Percentiles rank a stretch among this genome's conserved stretches.
Evolutionary conservation across 30 jellyfish, hydroid and myxozoan species (phyloP).

Genomic region (Pelagia noctiluca): DNA sequence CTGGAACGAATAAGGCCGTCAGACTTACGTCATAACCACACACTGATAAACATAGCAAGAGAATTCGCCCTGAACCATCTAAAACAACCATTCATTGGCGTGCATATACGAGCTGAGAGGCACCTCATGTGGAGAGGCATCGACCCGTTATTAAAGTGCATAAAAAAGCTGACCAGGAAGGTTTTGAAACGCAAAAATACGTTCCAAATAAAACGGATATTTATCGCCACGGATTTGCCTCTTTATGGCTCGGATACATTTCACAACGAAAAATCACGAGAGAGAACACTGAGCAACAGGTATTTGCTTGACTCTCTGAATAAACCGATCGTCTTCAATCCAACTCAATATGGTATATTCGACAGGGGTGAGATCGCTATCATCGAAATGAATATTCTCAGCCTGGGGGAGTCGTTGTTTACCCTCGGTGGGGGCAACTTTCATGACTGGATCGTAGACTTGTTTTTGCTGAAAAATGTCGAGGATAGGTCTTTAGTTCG

Average conservation of each 20-base stretch:
- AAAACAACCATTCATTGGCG: conserved; percentile 79
- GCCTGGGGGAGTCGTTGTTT: conserved; percentile 94
- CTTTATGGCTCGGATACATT: conserved; percentile 91
- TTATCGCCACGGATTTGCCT: conserved; percentile 86
- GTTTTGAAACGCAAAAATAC: conserved; percentile 29
- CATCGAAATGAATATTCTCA: conserved; percentile 93
- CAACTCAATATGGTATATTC: conserved; percentile 60
- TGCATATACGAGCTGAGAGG: conserved; percentile 91
- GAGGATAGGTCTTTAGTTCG: conserved; percentile 86
- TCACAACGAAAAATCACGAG: conserved; percentile 52
- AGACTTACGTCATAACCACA: conserved; percentile 65
- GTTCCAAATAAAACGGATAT: conserved; percentile 55
- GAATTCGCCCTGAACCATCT: conserved; percentile 49
- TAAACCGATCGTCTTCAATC: conserved; percentile 54
- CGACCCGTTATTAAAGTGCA: conserved; percentile 65
- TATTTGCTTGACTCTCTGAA: conserved; percentile 37
- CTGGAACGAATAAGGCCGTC: conserved; percentile 75
- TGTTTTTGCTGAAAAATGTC: conserved; percentile 72
- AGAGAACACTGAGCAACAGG: conserved; percentile 48
- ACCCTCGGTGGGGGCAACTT: conserved; percentile 96
- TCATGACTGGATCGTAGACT: conserved; percentile 92
- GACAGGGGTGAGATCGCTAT: conserved; percentile 96
- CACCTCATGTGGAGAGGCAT: conserved; percentile 73
- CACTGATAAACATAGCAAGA: conserved; percentile 72
- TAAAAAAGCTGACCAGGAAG: conserved; percentile 42